Evolutionary conservation across 1,140 invertebrate species (phyloP).

Genomic region (Brachionus angularis): DNA sequence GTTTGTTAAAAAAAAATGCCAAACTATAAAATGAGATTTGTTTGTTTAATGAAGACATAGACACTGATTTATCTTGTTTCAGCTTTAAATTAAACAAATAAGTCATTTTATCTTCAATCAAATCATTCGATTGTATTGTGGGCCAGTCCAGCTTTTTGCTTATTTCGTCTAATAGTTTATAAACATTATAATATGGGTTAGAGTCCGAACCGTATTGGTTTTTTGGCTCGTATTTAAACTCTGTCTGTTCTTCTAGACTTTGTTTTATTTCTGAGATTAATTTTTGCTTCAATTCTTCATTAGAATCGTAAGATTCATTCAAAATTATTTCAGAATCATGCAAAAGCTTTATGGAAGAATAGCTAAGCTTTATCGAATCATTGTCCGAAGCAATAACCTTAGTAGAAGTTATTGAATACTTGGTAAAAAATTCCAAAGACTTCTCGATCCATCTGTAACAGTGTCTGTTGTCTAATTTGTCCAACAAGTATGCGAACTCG

Average conservation of each 20-base stretch:
- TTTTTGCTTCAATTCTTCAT: too few relatives aligned
- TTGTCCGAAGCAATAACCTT: not conserved
- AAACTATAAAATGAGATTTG: conserved; percentile 27
- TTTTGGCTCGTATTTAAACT: not conserved
- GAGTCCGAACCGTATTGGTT: not conserved
- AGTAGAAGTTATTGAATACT: conserved; percentile 4
- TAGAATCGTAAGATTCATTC: too few relatives aligned
- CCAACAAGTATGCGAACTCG: not conserved
- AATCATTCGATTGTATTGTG: not conserved
- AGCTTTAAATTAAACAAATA: conserved; percentile 1
- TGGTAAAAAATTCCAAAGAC: conserved; percentile 26
- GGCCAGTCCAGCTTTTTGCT: conserved; percentile 19
- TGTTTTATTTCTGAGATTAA: not conserved
- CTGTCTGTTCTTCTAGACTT: not conserved
- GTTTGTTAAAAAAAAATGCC: conserved; percentile 29
- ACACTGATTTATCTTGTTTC: conserved; percentile 7
- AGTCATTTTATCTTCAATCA: conserved; percentile 5
- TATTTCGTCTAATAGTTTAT: conserved; percentile 10
- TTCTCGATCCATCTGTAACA: conserved; percentile 40
- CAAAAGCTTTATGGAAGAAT: conserved; percentile 3
- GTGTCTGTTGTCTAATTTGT: conserved; percentile 27
- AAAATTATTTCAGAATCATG: too few relatives aligned
- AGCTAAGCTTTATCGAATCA: not conserved
- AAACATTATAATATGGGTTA: conserved; percentile 8
- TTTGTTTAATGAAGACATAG: conserved; percentile 22